Evolutionary conservation across 1,140 invertebrate species (phyloP), one percentile per base, ranked within the genome.

Genomic region (Pemphigus obesinymphae): DNA sequence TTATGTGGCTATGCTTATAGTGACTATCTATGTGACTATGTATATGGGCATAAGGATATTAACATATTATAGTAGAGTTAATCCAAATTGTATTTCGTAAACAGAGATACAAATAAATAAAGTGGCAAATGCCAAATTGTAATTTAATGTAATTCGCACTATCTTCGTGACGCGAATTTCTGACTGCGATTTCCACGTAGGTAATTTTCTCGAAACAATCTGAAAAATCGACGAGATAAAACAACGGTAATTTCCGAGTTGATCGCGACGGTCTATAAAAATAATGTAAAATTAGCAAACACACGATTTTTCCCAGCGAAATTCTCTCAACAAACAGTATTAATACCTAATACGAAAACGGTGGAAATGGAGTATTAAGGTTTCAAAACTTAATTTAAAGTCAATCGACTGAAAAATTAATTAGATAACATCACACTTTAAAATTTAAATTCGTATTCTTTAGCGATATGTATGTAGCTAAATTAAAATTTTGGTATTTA

Each of bases 321-420:
- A 23, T n/a, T 4, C 17, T 34, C 3, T 34, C 10, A n/a, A 75
- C 10, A 29, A 75, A 45, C 43, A 45, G 13, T 6, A 45, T n/a
- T 3, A 40, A 40, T 3, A 40, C 37, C 4, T 17, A n/a, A 50
- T 31, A 75, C 26, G 31, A 75, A 53, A 75, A 55, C 31, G 48
- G 15, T 50, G 10, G 29, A 75, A 75, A 45, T 26, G 34, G 45
- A 70, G 40, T n/a, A n/a, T 70, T 29, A 78, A 78, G 29, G 53
- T 23, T 34, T 8, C 23, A 7, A 40, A 58, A 43, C n/a, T 78
- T 78, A 78, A 78, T 78, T 78, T 78, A 58, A 58, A 11, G 50
- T 53, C 37, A 58, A 50, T 78, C 29, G 23, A 55, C 75, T 58
- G 75, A 53, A 78, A 78, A 78, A 78, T 40, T 53, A 34, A 78